Evolutionary conservation across 2,113 vertebrate species (phyloP), one percentile per base, ranked within the genome.

Genomic region (Microtus ochrogaster): DNA sequence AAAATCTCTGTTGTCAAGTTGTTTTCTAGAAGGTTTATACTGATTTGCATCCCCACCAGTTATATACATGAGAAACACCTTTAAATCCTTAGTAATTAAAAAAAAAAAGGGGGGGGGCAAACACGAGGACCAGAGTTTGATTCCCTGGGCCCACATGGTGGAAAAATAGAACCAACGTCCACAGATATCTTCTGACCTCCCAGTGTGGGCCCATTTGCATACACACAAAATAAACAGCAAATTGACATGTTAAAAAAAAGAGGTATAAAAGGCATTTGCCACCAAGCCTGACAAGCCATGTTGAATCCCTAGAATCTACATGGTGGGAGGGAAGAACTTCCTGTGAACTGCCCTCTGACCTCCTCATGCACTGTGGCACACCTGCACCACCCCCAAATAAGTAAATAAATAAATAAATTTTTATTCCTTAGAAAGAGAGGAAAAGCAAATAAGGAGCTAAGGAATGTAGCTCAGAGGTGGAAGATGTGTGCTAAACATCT

Each of bases 81-180:
- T 79, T 96, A 96, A 88, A 61, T 89, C 12, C 7, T 94, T 95
- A 73, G 81, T 94, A 94, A 86, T 93, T 74, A 4, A 44, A 44
- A 44, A 44, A 44, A 44, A 44, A 3, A 3, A 3, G 41, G 41
- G 41, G 41, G 4, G 41, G 41, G 41, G 41, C 58, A 26, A 44
- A 24, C 58, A 28, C 22, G 61, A 85, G 16, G 39, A 36, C 28
- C 61, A 13, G 14, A 47, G 39, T 66, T 85, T 10, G 1, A 47
- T 21, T 61, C 61, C 8, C 28, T 3, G 7, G 63, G 39, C 8
- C 41, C 30, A 47, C 28, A 7, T 47, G 24, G 61, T 66, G 28
- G 16, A 22, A 85, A 66, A 66, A 85, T 63, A 85, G 83, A 66
- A 66, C 17, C 17, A 47, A 12, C 2, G 4, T 24, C 24, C 39